Conservation (phyloP, 1,140 invertebrate genomes). For the Leptoteleia sp. region DNA sequence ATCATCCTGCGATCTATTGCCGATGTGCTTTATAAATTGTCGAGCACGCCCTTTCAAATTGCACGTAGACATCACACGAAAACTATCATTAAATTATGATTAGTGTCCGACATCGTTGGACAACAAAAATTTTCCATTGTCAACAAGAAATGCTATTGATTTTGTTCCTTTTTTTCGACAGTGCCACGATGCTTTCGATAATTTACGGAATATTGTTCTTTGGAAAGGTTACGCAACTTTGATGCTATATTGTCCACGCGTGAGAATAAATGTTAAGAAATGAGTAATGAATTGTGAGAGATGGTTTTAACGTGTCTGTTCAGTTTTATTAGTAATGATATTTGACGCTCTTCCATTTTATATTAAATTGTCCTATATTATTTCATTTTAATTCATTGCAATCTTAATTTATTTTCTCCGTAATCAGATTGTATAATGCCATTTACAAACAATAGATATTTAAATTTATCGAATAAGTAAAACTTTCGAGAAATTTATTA, state of each 20-base stretch:
- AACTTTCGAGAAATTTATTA: too few relatives aligned
- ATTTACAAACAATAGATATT: too few relatives aligned
- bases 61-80: slow-evolving; percentile 45
- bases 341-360: too few relatives aligned
- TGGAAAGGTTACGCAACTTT: slow-evolving; percentile 21
- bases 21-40: slow-evolving; percentile 61
- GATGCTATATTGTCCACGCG: slow-evolving; percentile 15
- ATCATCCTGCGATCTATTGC: slow-evolving; percentile 63
- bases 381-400: too few relatives aligned
- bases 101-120: slow-evolving; percentile 38
- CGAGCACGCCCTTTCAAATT: slow-evolving; percentile 63
- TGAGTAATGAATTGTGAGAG: slow-evolving; percentile 5
- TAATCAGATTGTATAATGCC: too few relatives aligned
- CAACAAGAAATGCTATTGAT: slow-evolving; percentile 25
- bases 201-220: slow-evolving; percentile 50
- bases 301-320: slow-evolving; percentile 1
- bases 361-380: too few relatives aligned
- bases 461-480: too few relatives aligned
- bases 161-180: slow-evolving; percentile 33
- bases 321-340: too few relatives aligned
- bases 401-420: too few relatives aligned
- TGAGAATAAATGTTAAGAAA: slow-evolving; percentile 14
- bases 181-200: slow-evolving; percentile 31
- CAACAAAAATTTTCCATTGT: slow-evolving; percentile 58
- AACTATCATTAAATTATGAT: slow-evolving; percentile 63